Percentiles rank a stretch among this genome's conserved stretches.
phyloP scores from a whole-genome alignment of 1,140 invertebrate genomes.

The Pentalonia nigronervosa region DNA sequence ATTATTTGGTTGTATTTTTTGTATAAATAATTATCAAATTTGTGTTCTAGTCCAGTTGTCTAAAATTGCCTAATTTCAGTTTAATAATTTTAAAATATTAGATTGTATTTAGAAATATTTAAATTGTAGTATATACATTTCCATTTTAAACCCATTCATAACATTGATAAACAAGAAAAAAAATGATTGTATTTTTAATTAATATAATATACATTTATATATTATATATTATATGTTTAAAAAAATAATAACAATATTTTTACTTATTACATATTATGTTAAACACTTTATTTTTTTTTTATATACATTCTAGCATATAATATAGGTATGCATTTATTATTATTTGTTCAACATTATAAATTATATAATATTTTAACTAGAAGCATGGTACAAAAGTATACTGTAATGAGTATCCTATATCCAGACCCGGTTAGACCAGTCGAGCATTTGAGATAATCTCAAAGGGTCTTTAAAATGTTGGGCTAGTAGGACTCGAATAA shows the following conservation, averaged over 20 bases:
- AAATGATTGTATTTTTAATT: neutral
- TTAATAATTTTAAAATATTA: neutral
- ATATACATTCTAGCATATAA: no score
- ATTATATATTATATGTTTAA: neutral
- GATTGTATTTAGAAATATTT: neutral
- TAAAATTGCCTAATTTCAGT: neutral
- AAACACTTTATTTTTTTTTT: no score
- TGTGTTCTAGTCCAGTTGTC: slow-evolving; percentile 14
- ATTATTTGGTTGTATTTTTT: neutral
- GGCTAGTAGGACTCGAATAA: no score
- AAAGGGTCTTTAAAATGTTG: no score
- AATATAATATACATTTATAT: no score
- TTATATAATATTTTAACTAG: no score
- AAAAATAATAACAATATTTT: neutral
- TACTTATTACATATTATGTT: neutral
- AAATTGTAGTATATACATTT: neutral
- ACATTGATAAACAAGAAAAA: neutral
- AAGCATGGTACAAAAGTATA: no score
- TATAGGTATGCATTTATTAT: no score
- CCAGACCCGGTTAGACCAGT: no score
- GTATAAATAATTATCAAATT: slow-evolving; percentile 33
- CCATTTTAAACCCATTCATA: neutral
- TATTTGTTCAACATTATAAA: no score
- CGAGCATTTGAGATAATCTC: no score
- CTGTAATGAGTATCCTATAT: no score